Evolutionary conservation across 1,140 invertebrate species (phyloP).

Genomic region (Drosophila auraria): DNA sequence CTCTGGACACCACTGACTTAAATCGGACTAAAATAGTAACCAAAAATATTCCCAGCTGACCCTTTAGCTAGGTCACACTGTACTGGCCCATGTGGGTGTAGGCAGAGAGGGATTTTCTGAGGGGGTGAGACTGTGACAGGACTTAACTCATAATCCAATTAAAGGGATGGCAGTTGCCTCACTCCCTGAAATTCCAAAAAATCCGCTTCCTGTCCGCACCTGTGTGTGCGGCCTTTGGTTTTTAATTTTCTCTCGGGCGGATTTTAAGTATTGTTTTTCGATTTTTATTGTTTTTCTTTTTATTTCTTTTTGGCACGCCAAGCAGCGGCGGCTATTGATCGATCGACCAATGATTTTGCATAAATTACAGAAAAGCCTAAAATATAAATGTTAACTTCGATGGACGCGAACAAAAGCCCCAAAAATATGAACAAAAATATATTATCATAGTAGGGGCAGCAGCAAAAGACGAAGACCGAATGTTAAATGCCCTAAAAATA

Average conservation of each 20-base stretch:
- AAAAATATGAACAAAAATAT: constrained; percentile 35
- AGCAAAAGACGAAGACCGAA: not conserved
- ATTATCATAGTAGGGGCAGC: not conserved
- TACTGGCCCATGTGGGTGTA: constrained; percentile 7
- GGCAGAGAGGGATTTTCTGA: constrained; percentile 10
- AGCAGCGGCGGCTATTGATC: constrained; percentile 65
- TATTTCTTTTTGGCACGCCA: constrained; percentile 45
- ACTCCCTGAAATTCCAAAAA: constrained; percentile 7
- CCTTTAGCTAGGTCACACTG: not conserved
- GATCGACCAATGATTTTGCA: constrained; percentile 82
- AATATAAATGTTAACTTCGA: constrained; percentile 49
- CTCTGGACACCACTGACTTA: too few species aligned
- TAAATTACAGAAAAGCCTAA: constrained; percentile 62
- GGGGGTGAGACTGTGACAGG: constrained; percentile 65
- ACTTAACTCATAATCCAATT: constrained; percentile 79
- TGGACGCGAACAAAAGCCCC: constrained; percentile 61
- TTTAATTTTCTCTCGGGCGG: constrained; percentile 34
- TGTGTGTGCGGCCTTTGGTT: constrained; percentile 52
- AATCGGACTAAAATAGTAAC: too few species aligned
- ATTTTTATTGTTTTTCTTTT: constrained; percentile 36
- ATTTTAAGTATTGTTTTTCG: constrained; percentile 30
- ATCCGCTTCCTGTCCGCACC: constrained; percentile 72
- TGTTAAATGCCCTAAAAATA: constrained; percentile 3
- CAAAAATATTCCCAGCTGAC: too few species aligned
- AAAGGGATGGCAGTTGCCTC: constrained; percentile 63